phyloP scores from a whole-genome alignment of 2,888 invertebrate species.

The Mystacides longicornis region DNA sequence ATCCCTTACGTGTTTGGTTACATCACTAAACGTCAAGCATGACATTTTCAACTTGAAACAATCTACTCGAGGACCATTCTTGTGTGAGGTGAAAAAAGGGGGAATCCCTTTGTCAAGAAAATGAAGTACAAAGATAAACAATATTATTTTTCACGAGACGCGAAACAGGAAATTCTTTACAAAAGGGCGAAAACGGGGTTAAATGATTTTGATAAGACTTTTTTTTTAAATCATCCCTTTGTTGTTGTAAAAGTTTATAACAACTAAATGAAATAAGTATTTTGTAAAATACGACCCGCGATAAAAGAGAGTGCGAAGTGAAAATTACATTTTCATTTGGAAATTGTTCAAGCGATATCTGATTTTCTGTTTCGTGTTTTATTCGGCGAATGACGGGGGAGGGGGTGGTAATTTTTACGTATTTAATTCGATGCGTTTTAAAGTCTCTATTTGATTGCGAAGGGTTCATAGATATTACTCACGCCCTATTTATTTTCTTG shows the following conservation, averaged over 20 bases:
- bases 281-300: too few relatives aligned
- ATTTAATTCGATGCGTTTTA: too few relatives aligned
- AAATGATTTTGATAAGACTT: slow-evolving; percentile 20
- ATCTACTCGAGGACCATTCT: slow-evolving; percentile 21
- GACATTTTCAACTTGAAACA: slow-evolving; percentile 24
- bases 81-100: slow-evolving; percentile 17
- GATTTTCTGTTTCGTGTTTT: too few relatives aligned
- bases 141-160: slow-evolving; percentile 25
- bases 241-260: not conserved
- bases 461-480: too few relatives aligned
- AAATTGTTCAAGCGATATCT: too few relatives aligned
- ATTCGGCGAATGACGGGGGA: too few relatives aligned
- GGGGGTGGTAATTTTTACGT: too few relatives aligned
- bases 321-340: too few relatives aligned
- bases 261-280: not conserved
- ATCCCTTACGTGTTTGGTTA: slow-evolving; percentile 9
- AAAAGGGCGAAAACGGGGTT: slow-evolving; percentile 18
- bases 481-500: too few relatives aligned
- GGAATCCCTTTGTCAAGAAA: slow-evolving; percentile 16
- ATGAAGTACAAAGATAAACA: slow-evolving; percentile 26
- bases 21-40: slow-evolving; percentile 23
- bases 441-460: too few relatives aligned
- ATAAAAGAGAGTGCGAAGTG: too few relatives aligned
- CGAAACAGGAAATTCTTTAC: slow-evolving; percentile 24
- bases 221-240: not conserved